phyloP scores from a whole-genome alignment of 2,113 vertebrate genomes.

The Electrona antarctica region DNA sequence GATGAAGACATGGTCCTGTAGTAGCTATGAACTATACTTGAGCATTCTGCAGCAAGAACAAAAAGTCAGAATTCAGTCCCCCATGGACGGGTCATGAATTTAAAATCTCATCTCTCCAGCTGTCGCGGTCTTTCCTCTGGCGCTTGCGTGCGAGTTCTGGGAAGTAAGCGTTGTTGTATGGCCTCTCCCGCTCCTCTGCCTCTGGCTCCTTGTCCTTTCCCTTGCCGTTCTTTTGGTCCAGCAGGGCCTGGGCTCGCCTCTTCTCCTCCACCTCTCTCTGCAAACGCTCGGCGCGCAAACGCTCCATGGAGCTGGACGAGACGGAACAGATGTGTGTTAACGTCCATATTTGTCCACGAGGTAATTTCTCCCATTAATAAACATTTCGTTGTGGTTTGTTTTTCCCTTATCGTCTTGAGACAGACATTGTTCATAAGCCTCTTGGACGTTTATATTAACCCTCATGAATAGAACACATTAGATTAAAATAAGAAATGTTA shows the following conservation, averaged over 20 bases:
- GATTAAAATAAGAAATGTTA: no score
- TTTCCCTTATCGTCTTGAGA: no score
- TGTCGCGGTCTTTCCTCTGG: conserved; percentile 71
- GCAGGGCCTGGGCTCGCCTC: conserved; percentile 75
- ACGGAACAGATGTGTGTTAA: neutral
- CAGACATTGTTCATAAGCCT: no score
- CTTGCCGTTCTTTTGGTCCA: conserved; percentile 71
- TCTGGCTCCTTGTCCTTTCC: conserved; percentile 36
- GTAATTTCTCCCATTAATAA: no score
- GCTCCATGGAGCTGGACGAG: conserved; percentile 72
- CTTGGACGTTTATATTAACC: no score
- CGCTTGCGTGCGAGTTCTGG: conserved; percentile 84
- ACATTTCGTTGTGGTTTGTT: no score
- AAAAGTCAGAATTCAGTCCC: neutral
- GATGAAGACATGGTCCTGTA: no score
- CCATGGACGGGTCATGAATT: conserved; percentile 60
- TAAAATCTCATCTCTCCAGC: conserved; percentile 74
- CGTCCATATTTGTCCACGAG: neutral
- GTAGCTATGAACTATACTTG: no score
- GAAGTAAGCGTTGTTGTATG: conserved; percentile 88
- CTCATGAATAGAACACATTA: no score
- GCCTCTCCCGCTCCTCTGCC: conserved; percentile 77
- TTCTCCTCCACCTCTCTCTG: conserved; percentile 81
- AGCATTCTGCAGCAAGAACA: neutral
- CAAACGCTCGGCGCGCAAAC: conserved; percentile 83